Evolutionary conservation across 2,888 invertebrate genomes (phyloP), one percentile per base, ranked within the genome.

Genomic region (Heteromyza rotundicornis): DNA sequence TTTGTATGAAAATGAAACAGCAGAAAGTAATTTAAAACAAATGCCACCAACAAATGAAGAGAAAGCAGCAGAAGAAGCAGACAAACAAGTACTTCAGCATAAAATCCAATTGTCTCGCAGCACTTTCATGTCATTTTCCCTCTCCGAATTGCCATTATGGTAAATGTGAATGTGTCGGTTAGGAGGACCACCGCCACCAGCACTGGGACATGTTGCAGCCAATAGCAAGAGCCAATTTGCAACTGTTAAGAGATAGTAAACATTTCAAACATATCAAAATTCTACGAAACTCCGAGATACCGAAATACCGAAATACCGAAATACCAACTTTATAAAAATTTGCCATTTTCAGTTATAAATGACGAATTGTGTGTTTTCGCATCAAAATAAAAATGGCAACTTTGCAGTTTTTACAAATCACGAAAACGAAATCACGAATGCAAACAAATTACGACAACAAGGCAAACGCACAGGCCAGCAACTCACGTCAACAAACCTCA

Each of bases 331-430:
- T n/a, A n/a, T n/a, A n/a, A n/a, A n/a, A n/a, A n/a, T 40, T n/a
- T n/a, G 2, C 3, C 40, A n/a, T n/a, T 40, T 40, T 14, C 40
- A 12, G 32, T 5, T 40, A 40, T 40, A 40, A 40, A 40, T 40
- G 40, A 40, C 14, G 40, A 40, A 40, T 40, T 40, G 40, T n/a
- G 40, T n/a, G 40, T 40, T 58, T 51, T 32, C 32, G 49, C 17
- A 24, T 36, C 36, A 62, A 57, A 62, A 10, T 19, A 57, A 60
- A 63, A 64, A 78, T 75, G 76, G 73, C 68, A 74, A 69, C 71
- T 66, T 68, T 68, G 70, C 76, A 70, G 70, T 64, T 71, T 68
- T 70, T 68, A 67, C 65, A 66, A 67, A 61, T 40, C 44, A 35
- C 27, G 36, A 53, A 50, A 64, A 23, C 66, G 65, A 49, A 64